Base-by-base conservation (phyloP, 2,888 invertebrate genomes). In the Anthophora plumipes region DNA sequence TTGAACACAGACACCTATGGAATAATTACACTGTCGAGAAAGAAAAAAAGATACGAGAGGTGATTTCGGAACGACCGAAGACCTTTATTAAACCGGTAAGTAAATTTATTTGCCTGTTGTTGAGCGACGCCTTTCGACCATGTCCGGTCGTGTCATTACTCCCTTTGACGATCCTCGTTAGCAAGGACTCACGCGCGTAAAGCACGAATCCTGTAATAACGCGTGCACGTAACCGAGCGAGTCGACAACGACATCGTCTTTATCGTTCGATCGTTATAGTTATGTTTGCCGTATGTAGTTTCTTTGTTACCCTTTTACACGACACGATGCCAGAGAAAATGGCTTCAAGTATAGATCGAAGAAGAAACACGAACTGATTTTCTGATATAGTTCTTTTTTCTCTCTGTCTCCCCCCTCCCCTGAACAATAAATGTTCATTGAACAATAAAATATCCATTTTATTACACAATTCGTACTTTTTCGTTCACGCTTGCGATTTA, bases 121-220 rank as follows among this genome's bases (percentile, higher is more conserved):
- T 82, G 85, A 84, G 82, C 83, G 83, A 87, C 85, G 87, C 83
- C 88, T 88, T 88, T 88, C 88, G 88, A 90, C 89, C 91, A 89
- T 90, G 90, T 91, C 90, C 88, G 88, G 89, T 88, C 89, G 88
- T 91, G 91, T 92, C 92, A 91, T 92, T 92, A 91, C 91, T 90
- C 91, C 90, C 89, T 90, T 91, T 92, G 90, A 89, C 87, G 91
- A 89, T 89, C 83, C 91, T 92, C 91, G 91, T 91, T 91, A 91
- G 89, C 77, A 70, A 88, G 66, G 83, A 84, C 66, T 81, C 85
- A 72, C 81, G 78, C 77, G 83, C 82, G 88, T 84, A 82, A 87
- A 85, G 72, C 77, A 85, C 79, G 80, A 71, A 84, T 86, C 81
- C 80, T 88, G 81, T 83, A 87, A 86, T 80, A 86, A 87, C 81